These are phyloP conservation scores for Chrysochloris asiatica DNA, from an alignment of 2,113 vertebrate genomes.

Conservation along the genomic window DNA sequence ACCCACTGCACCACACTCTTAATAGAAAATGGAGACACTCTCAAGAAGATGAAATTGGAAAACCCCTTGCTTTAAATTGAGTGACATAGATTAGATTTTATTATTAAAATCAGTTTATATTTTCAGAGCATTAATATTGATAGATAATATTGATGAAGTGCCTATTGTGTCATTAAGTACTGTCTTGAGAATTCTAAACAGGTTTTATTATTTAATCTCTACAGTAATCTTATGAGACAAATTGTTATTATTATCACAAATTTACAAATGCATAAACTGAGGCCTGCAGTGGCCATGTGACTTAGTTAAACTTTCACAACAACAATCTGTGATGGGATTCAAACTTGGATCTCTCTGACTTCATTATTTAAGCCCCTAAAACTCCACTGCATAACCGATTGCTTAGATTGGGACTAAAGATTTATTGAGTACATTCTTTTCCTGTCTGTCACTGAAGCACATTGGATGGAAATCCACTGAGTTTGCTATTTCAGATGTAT, in stretches of 20 bases:
- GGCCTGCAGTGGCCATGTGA: neutral
- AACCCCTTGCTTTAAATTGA: constrained; percentile 3
- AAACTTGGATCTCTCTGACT: neutral
- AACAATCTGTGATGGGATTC: neutral
- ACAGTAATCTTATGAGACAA: neutral
- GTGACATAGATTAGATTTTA: constrained; percentile 33
- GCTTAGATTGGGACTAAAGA: neutral
- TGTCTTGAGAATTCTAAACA: neutral
- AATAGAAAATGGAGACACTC: constrained; percentile 13
- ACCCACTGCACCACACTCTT: no score
- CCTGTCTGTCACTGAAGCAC: neutral
- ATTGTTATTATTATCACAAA: neutral
- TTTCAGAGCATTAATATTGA: neutral
- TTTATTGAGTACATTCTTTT: neutral
- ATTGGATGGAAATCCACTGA: neutral
- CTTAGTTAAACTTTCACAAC: neutral
- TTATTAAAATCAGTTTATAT: constrained; percentile 36
- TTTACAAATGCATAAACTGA: constrained; percentile 45
- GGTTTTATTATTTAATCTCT: neutral
- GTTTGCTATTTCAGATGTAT: neutral
- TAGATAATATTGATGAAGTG: neutral
- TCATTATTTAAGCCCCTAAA: neutral
- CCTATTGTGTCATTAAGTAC: neutral
- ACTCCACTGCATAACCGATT: neutral
- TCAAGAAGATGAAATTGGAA: constrained; percentile 31